Base-by-base conservation (phyloP, 2,888 invertebrate species). In the Quadroppia sp. region DNA sequence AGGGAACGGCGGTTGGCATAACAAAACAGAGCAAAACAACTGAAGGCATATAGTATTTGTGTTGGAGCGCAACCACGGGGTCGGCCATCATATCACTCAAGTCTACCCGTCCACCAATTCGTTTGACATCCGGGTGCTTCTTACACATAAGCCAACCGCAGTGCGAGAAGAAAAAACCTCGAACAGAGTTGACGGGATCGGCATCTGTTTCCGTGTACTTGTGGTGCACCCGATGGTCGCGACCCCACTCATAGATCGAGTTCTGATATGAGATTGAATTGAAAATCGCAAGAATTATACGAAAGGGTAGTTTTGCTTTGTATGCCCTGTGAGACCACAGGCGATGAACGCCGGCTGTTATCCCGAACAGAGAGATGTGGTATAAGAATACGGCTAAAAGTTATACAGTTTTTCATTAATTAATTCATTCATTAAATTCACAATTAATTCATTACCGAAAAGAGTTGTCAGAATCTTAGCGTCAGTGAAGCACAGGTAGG, bases 281-380 rank as follows among this genome's bases (percentile, higher is more conserved):
- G 80, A 89, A 87, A 69, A 92, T 77, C 80, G 90, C 89, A 17
- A 98, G 85, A 76, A 93, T 83, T 4, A 93, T 81, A 74, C 93
- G 87, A 75, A 96, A 83, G 0, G 92, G 94, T 84, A 90, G 86
- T 78, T 87, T 90, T 0, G 96, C 97, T 83, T 94, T 96, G 83
- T 94, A 98, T 1, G 94, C 85, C 79, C 89, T 87, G 83, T 98
- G 98, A 20, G 74, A 74, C 94, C 95, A 98, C n/a, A 96, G 86
- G 78, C 97, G 86, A 81, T 98, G 98, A 0, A 93, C 94, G 3
- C 97, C 97, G 0, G 91, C 95, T 1, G 97, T 97, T 72, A 96
- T 89, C 0, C 97, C 96, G 82, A 93, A 82, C 0, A 88, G 92
- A 4, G 88, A 87, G 64, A 87, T 79, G 0, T 86, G 78, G 1